Conservation (phyloP, 1,140 invertebrate species). For the Drosophila virilis region DNA sequence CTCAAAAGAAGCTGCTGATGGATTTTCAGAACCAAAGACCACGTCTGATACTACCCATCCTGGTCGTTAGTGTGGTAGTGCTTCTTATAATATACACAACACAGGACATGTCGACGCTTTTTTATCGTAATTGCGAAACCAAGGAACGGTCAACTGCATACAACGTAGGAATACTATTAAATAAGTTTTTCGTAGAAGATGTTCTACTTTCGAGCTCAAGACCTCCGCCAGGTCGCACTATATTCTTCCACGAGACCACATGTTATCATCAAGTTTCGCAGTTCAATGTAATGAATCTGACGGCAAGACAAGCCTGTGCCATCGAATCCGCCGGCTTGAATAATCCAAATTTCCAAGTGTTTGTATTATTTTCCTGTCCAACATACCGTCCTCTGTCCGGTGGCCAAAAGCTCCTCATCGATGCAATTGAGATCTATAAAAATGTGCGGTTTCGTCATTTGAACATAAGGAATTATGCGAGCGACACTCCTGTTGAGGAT, state of each 20-base stretch:
- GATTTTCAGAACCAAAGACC: too few species aligned
- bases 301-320: conserved; percentile 87
- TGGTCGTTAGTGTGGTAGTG: too few species aligned
- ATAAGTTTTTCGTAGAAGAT: conserved; percentile 48
- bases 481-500: conserved; percentile 86
- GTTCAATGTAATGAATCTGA: conserved; percentile 70
- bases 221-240: conserved; percentile 84
- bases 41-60: too few species aligned
- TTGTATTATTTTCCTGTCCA: conserved; percentile 86
- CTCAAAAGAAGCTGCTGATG: too few species aligned
- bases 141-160: too few species aligned
- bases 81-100: too few species aligned
- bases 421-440: conserved; percentile 85
- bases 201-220: conserved; percentile 51
- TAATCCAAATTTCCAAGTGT: conserved; percentile 86
- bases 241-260: conserved; percentile 87
- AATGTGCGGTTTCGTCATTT: conserved; percentile 87
- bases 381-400: conserved; percentile 37
- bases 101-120: too few species aligned
- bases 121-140: too few species aligned
- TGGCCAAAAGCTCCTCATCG: conserved; percentile 63
- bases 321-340: conserved; percentile 88
- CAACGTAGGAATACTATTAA: neutral
- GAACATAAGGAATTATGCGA: conserved; percentile 86
- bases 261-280: conserved; percentile 58